Base-by-base conservation (phyloP, 1,140 invertebrate genomes). In the Dufourea novaeangliae region DNA sequence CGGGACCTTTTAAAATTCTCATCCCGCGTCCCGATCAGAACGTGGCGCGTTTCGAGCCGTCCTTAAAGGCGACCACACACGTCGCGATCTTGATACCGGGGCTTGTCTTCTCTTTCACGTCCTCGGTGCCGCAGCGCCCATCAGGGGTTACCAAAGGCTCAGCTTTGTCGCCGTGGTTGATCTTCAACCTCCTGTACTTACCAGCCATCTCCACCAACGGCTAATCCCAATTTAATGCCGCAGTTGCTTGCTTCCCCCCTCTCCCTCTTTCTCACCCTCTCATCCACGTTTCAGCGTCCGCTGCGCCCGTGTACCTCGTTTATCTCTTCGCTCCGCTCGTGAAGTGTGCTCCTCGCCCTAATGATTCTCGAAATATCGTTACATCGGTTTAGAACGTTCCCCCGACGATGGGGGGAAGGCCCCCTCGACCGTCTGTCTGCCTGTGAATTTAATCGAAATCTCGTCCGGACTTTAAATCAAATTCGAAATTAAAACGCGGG, bases 171-270 rank as follows among this genome's bases (percentile, higher is more conserved):
- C 78, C 63, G 63, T 75, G 44, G n/a, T 73, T 71, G 82, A 83
- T 80, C 79, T 78, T 72, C 82, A 54, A 39, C 64, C 69, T 66
- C 39, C 34, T 57, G 71, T 71, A 71, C 82, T 56, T 72, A 78
- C 66, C n/a, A 56, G 66, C 70, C 72, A 66, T 70, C 72, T 66
- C 63, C 44, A 71, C 54, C 62, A 59, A 79, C 78, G 74, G 74
- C 82, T 84, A 84, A 82, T 81, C 82, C 82, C 82, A 82, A 84
- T 79, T 84, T 82, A 84, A 84, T 76, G 63, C 74, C 56, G 27
- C 63, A 22, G 27, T 50, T 22, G 50, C 61, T n/a, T n/a, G n/a
- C n/a, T n/a, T n/a, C n/a, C n/a, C n/a, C n/a, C n/a, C n/a, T 57
- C 63, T 66, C 61, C 66, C 67, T 54, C 74, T 78, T 59, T 44